phyloP scores from a whole-genome alignment of 2,888 invertebrate genomes.

The Lobophora halterata region DNA sequence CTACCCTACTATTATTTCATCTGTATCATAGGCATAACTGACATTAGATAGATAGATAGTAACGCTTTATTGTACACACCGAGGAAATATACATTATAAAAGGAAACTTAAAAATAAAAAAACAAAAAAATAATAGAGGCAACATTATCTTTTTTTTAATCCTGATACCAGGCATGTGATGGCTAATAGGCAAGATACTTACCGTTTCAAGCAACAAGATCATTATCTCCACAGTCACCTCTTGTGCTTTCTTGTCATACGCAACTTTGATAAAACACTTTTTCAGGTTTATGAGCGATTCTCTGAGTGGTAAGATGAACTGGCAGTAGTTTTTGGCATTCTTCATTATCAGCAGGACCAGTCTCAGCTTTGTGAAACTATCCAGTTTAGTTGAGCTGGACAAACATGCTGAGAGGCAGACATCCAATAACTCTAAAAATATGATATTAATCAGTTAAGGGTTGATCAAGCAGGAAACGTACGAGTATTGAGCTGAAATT shows the following conservation, averaged over 20 bases:
- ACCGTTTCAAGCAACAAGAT: slow-evolving; percentile 59
- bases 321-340: slow-evolving; percentile 66
- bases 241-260: slow-evolving; percentile 64
- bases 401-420: slow-evolving; percentile 49
- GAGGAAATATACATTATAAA: no score
- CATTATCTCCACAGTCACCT: slow-evolving; percentile 60
- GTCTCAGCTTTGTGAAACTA: slow-evolving; percentile 61
- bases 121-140: slow-evolving; percentile 1
- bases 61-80: no score
- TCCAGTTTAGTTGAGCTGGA: slow-evolving; percentile 54
- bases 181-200: slow-evolving; percentile 32
- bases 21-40: no score
- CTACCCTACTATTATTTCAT: no score
- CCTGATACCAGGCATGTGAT: no score
- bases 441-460: no score
- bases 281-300: slow-evolving; percentile 51
- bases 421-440: slow-evolving; percentile 62
- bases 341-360: slow-evolving; percentile 66
- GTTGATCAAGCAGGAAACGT: no score
- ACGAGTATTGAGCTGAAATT: no score
- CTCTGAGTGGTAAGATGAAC: slow-evolving; percentile 55
- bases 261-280: slow-evolving; percentile 50
- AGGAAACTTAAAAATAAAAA: slow-evolving; percentile 4
- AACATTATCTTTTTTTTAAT: no score
- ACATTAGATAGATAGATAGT: no score